Evolutionary conservation across 2,797 vertebrate species (phyloP).

Genomic region (Cuniculus paca): DNA sequence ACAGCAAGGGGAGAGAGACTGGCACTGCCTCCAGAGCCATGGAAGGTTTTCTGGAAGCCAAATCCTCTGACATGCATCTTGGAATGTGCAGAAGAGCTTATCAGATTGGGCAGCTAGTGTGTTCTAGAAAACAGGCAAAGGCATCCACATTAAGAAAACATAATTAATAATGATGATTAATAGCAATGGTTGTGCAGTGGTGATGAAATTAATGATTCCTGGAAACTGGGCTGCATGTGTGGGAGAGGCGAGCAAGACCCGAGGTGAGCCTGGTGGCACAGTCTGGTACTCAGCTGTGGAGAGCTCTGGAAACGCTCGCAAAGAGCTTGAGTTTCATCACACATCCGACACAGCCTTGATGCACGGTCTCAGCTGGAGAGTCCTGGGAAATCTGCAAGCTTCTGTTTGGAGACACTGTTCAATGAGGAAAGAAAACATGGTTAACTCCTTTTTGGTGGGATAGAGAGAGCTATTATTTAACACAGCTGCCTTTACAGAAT

Average conservation of each 20-base stretch:
- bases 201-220: constrained; percentile 65
- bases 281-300: constrained; percentile 40
- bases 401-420: background rate
- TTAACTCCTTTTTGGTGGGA: background rate
- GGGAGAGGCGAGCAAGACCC: background rate
- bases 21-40: background rate
- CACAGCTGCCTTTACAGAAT: background rate
- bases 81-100: background rate
- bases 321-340: constrained; percentile 22
- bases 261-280: background rate
- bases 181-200: constrained; percentile 15
- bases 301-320: background rate
- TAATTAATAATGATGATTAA: constrained; percentile 59
- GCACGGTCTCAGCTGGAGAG: constrained; percentile 1
- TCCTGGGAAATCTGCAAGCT: background rate
- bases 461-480: constrained; percentile 9
- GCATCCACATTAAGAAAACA: constrained; percentile 10
- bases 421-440: background rate
- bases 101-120: background rate
- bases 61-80: background rate
- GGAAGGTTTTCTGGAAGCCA: constrained; percentile 26
- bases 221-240: constrained; percentile 24
- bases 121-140: background rate
- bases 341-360: background rate
- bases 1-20: background rate